phyloP scores from a whole-genome alignment of 2,888 invertebrate genomes.

The Bugula neritina region DNA sequence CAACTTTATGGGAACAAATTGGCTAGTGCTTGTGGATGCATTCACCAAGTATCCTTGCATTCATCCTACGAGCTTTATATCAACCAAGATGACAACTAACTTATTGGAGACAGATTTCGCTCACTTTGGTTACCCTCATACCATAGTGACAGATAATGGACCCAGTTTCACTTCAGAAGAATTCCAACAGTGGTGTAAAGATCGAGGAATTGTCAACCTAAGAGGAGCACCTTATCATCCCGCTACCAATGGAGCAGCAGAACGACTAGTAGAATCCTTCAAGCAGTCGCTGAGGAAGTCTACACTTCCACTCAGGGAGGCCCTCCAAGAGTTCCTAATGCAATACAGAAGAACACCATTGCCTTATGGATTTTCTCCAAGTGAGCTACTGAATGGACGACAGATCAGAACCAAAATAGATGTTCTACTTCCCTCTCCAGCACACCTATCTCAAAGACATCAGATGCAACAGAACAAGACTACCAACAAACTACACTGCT shows the following conservation, averaged over 20 bases:
- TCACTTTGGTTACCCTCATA: constrained; percentile 32
- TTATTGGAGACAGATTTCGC: constrained; percentile 32
- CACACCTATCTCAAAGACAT: not conserved
- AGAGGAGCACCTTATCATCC: constrained; percentile 34
- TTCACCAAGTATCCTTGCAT: constrained; percentile 35
- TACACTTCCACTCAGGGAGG: not conserved
- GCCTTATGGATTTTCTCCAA: constrained; percentile 2
- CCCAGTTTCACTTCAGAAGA: constrained; percentile 33
- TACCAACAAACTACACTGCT: not conserved
- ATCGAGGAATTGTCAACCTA: constrained; percentile 31
- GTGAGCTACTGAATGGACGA: constrained; percentile 7
- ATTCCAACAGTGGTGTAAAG: constrained; percentile 31
- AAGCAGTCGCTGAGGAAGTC: constrained; percentile 30
- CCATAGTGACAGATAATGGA: constrained; percentile 34
- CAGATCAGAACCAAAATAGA: constrained; percentile 11
- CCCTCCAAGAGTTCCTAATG: constrained; percentile 23
- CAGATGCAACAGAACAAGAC: not conserved
- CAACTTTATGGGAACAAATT: constrained; percentile 32
- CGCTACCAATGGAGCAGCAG: constrained; percentile 32
- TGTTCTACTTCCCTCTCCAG: not conserved
- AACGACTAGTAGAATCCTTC: constrained; percentile 34
- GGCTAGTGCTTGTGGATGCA: constrained; percentile 34
- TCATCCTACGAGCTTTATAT: constrained; percentile 29
- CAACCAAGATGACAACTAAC: constrained; percentile 30
- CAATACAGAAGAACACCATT: constrained; percentile 8